Conservation (phyloP, 2,797 vertebrate genomes). For the Crocodylus rhombifer region DNA sequence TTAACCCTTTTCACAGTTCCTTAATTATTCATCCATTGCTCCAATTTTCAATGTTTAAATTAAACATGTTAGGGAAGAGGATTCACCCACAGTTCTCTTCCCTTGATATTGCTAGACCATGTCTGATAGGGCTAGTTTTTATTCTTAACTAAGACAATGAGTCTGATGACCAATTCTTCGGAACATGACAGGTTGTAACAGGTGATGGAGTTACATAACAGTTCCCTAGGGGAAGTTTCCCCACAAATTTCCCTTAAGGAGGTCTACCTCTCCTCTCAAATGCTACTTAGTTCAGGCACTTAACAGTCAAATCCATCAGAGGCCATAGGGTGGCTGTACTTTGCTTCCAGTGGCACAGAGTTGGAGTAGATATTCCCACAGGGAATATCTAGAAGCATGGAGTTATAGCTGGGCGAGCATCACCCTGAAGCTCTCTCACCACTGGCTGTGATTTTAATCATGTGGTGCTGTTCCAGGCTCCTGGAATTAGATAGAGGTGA, state of each 20-base stretch:
- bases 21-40: not conserved
- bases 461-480: not conserved
- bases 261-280: not conserved
- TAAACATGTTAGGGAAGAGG: not conserved
- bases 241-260: not conserved
- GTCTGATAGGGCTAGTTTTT: not conserved
- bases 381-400: not conserved
- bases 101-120: not conserved
- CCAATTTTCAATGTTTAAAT: not conserved
- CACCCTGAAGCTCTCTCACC: not conserved
- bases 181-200: not conserved
- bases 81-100: not conserved
- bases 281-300: not conserved
- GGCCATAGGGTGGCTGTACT: fast-evolving
- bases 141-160: not conserved
- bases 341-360: not conserved
- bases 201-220: not conserved
- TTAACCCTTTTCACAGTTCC: slow-evolving; percentile 1
- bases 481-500: not conserved
- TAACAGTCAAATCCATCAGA: not conserved
- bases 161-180: not conserved
- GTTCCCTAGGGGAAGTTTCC: not conserved
- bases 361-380: not conserved
- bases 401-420: not conserved
- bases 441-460: not conserved